Conservation (phyloP, 2,888 invertebrate species). For the Eretmocerus hayati region DNA sequence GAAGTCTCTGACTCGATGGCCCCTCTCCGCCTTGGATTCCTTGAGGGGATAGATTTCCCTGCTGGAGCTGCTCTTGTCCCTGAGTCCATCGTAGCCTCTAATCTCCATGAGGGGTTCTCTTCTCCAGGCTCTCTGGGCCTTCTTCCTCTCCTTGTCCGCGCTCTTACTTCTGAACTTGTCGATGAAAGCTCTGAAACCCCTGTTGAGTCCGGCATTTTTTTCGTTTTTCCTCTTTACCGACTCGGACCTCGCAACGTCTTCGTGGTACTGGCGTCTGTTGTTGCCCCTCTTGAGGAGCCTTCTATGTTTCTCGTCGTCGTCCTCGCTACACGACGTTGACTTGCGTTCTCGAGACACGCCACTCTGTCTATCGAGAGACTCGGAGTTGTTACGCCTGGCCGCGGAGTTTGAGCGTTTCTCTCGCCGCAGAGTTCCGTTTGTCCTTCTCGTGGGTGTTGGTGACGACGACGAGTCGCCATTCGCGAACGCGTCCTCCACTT, state of each 20-base stretch:
- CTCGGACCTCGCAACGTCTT: conserved; percentile 26
- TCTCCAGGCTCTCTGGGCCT: conserved; percentile 2
- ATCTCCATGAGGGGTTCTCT: conserved; percentile 3
- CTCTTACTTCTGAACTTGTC: conserved; percentile 29
- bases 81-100: conserved; percentile 7
- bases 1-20: conserved; percentile 4
- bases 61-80: background rate
- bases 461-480: conserved; percentile 16
- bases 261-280: conserved; percentile 19
- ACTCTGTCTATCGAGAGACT: conserved; percentile 26
- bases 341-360: conserved; percentile 15
- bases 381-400: conserved; percentile 10
- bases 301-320: background rate
- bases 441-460: conserved; percentile 3
- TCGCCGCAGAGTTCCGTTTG: conserved; percentile 19
- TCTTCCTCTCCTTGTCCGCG: conserved; percentile 21
- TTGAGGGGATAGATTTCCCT: conserved; percentile 3
- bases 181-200: conserved; percentile 32
- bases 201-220: conserved; percentile 24
- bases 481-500: conserved; percentile 5
- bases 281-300: conserved; percentile 7
- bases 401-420: conserved; percentile 19
- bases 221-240: conserved; percentile 23
- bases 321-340: conserved; percentile 21
- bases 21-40: conserved; percentile 7